Base-by-base conservation (phyloP, 2,888 invertebrate genomes). In the Kuschelorhynchus macadamiae region DNA sequence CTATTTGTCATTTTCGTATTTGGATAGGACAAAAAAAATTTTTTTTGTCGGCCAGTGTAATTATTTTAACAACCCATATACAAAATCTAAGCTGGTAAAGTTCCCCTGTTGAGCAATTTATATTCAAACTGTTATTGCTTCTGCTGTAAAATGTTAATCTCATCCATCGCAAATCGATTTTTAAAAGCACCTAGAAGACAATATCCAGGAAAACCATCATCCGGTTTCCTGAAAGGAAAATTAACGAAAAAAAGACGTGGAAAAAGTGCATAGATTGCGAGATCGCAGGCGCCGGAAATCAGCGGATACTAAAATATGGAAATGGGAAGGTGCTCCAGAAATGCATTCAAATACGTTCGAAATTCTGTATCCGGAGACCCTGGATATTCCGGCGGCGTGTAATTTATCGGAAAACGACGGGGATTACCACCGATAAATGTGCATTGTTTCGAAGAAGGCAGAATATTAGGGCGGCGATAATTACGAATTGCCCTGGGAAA, bases 251-350 rank as follows among this genome's bases (percentile, higher is more conserved):
- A 36, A 11, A 36, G 12, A 4, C n/a, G n/a, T 12, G 11, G 2
- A 36, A 36, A 12, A 36, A 4, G 7, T 36, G 12, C 11, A 36
- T 36, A 2, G 36, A 36, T 36, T 3, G 36, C 36, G 36, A 7
- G n/a, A 17, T 55, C 41, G n/a, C 12, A 12, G 44, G 5, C 30
- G 30, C 36, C 42, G 18, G 17, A 25, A 55, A 52, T 55, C 53
- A 49, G 32, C 30, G 64, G 57, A 64, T 64, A 57, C 64, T 64
- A 57, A 64, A 64, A 64, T 64, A 64, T 64, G 64, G 64, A 50
- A 64, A 64, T 64, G 18, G 47, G 64, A 41, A 50, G 64, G 57
- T 64, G 64, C 47, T 64, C 57, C 50, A 49, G 50, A 64, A 64
- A 57, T 57, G 64, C 64, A 64, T 64, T 56, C 46, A 64, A 42